Conservation (phyloP, 2,797 vertebrate species). For the Sebastes matsubarae region DNA sequence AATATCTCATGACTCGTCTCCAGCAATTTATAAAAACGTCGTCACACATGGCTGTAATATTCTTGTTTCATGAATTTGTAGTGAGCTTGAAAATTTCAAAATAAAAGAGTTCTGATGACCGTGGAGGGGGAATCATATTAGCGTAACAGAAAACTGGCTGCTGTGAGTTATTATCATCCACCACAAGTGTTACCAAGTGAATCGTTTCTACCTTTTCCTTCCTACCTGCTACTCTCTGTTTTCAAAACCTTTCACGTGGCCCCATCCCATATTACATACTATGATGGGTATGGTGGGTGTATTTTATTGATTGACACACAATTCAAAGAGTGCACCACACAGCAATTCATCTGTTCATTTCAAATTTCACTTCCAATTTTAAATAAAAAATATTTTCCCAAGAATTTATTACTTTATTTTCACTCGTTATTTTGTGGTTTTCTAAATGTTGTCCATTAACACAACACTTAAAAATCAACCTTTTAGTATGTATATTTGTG, state of each 20-base stretch:
- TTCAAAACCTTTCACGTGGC: constrained; percentile 11
- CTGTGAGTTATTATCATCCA: constrained; percentile 18
- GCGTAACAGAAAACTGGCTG: constrained; percentile 15
- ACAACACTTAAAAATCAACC: background rate
- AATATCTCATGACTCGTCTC: constrained; percentile 53
- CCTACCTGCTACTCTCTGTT: background rate
- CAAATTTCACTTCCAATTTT: background rate
- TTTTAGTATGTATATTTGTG: background rate
- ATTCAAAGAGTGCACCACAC: background rate
- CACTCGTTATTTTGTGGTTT: background rate
- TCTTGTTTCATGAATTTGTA: constrained; percentile 39
- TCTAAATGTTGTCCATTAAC: background rate
- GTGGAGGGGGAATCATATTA: background rate
- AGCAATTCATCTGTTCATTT: background rate
- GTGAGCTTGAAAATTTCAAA: constrained; percentile 18
- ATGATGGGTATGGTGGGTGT: background rate
- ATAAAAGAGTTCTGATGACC: constrained; percentile 3
- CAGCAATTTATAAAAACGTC: constrained; percentile 53
- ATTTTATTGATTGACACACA: background rate
- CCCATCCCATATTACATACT: background rate
- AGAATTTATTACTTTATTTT: background rate
- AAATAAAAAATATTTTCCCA: background rate
- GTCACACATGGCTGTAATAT: constrained; percentile 62
- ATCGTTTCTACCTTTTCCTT: background rate
- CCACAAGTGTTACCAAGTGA: background rate